These are phyloP conservation scores for Semnornis frantzii DNA, from an alignment of 2,113 vertebrate genomes.

Conservation along the genomic window DNA sequence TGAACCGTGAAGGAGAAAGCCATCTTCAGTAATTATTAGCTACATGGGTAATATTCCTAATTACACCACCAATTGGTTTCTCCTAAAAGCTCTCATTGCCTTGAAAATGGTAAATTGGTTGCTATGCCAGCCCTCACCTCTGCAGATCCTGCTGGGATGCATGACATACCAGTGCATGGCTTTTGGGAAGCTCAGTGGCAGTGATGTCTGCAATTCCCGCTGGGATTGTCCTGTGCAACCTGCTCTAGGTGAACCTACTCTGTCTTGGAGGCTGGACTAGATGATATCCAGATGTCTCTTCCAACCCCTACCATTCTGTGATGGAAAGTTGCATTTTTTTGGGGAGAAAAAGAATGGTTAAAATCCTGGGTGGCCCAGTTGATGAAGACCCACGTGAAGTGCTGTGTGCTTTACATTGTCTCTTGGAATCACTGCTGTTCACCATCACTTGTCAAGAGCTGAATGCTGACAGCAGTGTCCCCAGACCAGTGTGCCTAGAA, in stretches of 20 bases:
- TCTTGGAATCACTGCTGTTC: background rate
- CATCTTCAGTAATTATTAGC: background rate
- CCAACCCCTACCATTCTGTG: no score
- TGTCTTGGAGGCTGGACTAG: no score
- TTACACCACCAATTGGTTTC: background rate
- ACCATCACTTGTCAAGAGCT: background rate
- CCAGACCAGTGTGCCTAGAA: background rate
- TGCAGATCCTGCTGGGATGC: background rate
- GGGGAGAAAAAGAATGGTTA: background rate
- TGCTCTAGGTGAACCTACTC: no score
- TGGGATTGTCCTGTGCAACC: background rate
- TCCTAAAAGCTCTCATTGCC: background rate
- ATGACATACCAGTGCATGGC: fast-evolving
- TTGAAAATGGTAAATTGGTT: background rate
- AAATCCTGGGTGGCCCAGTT: conserved; percentile 3
- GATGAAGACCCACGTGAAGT: background rate
- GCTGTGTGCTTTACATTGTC: background rate
- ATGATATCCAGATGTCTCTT: no score
- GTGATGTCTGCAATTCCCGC: background rate
- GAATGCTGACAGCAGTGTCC: background rate
- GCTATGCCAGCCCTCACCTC: background rate
- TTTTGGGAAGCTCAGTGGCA: background rate
- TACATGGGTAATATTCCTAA: background rate
- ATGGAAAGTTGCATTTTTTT: background rate
- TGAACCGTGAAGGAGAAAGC: conserved; percentile 27